These are phyloP conservation scores for Trichosurus vulpecula DNA, from an alignment of 2,797 vertebrate genomes.

Conservation along the genomic window DNA sequence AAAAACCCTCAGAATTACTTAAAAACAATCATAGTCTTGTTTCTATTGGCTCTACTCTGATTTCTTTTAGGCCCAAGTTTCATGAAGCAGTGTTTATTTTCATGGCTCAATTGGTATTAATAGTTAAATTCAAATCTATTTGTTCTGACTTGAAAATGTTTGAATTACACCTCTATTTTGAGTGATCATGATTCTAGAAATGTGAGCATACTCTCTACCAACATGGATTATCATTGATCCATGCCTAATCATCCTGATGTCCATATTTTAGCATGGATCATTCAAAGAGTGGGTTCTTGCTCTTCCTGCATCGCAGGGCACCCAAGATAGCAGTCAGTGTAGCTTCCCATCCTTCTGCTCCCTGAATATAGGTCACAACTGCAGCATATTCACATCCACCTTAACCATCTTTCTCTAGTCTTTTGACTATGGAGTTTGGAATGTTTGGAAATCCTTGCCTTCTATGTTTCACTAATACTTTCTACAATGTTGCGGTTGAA, in stretches of 20 bases:
- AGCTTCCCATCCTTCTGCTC: not conserved
- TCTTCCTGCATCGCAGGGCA: not conserved
- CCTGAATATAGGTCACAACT: not conserved
- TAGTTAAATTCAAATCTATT: slow-evolving; percentile 53
- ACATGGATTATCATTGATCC: not conserved
- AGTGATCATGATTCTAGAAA: not conserved
- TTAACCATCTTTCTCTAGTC: not conserved
- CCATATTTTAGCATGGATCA: not conserved
- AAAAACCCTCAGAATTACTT: slow-evolving; percentile 9
- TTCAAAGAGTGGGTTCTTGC: not conserved
- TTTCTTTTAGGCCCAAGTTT: slow-evolving; percentile 28
- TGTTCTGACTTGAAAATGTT: slow-evolving; percentile 36
- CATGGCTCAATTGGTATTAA: slow-evolving; percentile 40
- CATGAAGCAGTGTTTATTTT: slow-evolving; percentile 38
- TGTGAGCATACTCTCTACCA: not conserved
- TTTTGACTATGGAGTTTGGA: not conserved
- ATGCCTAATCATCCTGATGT: not conserved
- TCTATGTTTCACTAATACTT: not conserved
- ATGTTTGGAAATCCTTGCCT: not conserved
- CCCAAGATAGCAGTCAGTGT: not conserved
- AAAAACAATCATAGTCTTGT: slow-evolving; percentile 22
- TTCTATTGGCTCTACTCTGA: slow-evolving; percentile 32
- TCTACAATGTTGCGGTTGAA: not conserved
- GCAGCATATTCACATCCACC: not conserved
- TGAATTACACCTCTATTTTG: not conserved